Conservation (phyloP, 1,140 invertebrate genomes). For the Cherax destructor region DNA sequence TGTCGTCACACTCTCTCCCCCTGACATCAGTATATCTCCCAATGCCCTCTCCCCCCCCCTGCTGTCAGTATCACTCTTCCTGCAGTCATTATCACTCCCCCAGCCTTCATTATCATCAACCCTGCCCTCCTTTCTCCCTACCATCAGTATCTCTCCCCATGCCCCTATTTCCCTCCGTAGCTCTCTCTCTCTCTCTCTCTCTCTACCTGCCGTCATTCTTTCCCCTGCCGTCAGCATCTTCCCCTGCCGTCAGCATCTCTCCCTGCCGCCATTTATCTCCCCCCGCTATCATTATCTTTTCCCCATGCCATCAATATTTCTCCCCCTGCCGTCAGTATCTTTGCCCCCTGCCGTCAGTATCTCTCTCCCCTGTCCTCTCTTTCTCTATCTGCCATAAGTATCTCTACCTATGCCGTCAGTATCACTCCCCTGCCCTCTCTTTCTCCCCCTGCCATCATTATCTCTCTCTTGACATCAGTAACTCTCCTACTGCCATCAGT, state of each 20-base stretch:
- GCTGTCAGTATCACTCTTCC: not conserved
- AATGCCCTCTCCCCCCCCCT: not conserved
- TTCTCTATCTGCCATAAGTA: not conserved
- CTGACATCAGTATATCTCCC: not conserved
- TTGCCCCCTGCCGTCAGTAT: not conserved
- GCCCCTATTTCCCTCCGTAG: no score
- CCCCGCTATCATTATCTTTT: not conserved
- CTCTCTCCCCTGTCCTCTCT: not conserved
- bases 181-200: no score
- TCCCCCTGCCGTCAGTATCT: not conserved
- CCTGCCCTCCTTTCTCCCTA: not conserved
- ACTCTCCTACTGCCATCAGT: not conserved
- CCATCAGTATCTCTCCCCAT: not conserved
- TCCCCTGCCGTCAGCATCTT: not conserved
- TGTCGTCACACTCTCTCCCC: not conserved
- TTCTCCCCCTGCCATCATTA: not conserved
- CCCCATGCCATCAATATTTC: not conserved
- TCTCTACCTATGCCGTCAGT: not conserved
- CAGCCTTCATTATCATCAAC: no score
- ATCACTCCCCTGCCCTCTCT: not conserved
- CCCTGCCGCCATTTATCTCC: not conserved
- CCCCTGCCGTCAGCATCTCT: not conserved
- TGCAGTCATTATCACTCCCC: no score
- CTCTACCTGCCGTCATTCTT: conserved; percentile 14
- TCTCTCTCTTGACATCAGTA: no score